phyloP scores from a whole-genome alignment of 2,888 invertebrate species.

The Phragmatobia fuliginosa region DNA sequence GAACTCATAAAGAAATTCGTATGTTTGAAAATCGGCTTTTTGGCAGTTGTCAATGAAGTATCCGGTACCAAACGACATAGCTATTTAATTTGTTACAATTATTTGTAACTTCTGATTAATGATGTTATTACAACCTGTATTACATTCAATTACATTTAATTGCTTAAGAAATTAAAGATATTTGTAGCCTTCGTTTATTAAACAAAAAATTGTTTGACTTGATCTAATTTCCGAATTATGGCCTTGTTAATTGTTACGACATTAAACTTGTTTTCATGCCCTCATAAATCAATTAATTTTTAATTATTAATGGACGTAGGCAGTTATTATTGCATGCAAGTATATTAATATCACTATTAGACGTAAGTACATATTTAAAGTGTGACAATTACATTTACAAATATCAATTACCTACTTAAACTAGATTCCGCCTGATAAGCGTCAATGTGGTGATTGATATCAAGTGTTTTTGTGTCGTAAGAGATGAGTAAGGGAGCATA shows the following conservation, averaged over 20 bases:
- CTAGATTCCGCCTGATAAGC: not conserved
- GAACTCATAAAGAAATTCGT: not conserved
- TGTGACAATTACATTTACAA: not conserved
- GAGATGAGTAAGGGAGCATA: too few species aligned
- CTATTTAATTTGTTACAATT: not conserved
- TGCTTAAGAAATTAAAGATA: not conserved
- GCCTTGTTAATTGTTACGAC: conserved; percentile 47
- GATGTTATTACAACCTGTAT: not conserved
- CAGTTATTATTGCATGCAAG: not conserved
- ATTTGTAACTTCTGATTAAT: not conserved
- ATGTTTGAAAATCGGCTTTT: not conserved
- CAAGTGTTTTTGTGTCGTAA: too few species aligned
- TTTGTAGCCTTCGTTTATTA: conserved; percentile 4
- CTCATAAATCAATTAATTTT: conserved; percentile 44
- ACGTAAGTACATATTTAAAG: not conserved
- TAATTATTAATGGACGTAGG: conserved; percentile 34
- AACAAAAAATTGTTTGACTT: conserved; percentile 15
- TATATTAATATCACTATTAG: conserved; percentile 22
- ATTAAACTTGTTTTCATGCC: conserved; percentile 38
- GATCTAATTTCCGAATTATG: conserved; percentile 36
- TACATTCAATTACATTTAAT: conserved; percentile 1
- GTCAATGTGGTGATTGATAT: too few species aligned
- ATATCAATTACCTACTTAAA: not conserved
- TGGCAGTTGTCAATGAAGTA: not conserved
- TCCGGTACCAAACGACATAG: not conserved